phyloP scores from a whole-genome alignment of 2,113 vertebrate genomes.

The Eolophus roseicapilla region DNA sequence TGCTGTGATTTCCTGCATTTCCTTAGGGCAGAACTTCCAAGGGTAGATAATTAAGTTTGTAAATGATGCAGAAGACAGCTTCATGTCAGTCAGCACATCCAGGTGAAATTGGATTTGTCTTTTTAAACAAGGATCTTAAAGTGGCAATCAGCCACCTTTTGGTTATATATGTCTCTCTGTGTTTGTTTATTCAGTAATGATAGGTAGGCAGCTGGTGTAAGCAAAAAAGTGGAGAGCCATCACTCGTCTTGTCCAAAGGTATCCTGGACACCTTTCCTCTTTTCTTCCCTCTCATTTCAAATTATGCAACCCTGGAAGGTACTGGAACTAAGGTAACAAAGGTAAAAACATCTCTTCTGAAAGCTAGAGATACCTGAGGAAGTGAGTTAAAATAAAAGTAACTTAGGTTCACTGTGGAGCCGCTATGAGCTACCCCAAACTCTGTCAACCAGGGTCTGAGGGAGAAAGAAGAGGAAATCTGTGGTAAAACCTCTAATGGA shows the following conservation, averaged over 20 bases:
- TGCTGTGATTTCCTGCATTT: background rate
- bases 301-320: background rate
- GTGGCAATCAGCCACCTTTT: background rate
- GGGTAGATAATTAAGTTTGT: background rate
- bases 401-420: background rate
- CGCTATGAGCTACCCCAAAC: background rate
- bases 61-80: conserved; percentile 10
- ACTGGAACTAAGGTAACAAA: background rate
- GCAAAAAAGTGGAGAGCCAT: background rate
- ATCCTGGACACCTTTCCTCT: background rate
- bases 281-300: background rate
- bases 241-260: background rate
- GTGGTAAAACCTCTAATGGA: background rate
- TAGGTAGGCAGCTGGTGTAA: background rate
- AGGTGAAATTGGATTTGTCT: background rate
- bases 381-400: background rate
- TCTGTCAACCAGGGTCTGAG: background rate
- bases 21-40: background rate
- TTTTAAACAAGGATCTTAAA: conserved; percentile 10
- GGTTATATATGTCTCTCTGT: background rate
- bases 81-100: background rate
- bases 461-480: background rate
- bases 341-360: background rate
- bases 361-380: background rate
- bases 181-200: background rate